Percentiles rank a stretch among this genome's conserved stretches.
These are phyloP conservation scores for Mesembrinibis cayennensis DNA, from an alignment of 2,113 vertebrate genomes.

Conservation along the genomic window DNA sequence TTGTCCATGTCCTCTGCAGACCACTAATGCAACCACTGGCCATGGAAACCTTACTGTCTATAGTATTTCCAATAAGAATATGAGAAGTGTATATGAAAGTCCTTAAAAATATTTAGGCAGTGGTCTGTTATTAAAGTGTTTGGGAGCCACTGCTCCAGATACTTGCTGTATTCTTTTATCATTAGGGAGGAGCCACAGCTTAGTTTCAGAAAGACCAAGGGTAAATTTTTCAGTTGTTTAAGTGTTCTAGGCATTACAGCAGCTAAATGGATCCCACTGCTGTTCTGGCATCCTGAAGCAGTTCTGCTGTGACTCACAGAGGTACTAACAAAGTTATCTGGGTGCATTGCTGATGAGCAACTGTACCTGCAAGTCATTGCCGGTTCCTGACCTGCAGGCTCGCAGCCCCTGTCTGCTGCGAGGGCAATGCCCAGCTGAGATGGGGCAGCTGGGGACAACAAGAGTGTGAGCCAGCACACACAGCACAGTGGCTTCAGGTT, in stretches of 20 bases:
- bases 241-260: background rate
- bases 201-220: background rate
- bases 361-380: background rate
- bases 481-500: background rate
- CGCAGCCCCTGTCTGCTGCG: background rate
- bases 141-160: background rate
- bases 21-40: background rate
- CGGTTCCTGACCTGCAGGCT: background rate
- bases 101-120: background rate
- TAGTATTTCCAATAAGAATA: background rate
- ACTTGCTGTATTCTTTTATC: background rate
- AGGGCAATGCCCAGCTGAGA: background rate
- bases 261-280: background rate
- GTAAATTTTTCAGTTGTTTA: background rate
- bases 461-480: background rate
- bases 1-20: background rate
- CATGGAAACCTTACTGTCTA: background rate
- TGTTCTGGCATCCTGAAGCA: background rate
- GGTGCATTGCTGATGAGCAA: background rate
- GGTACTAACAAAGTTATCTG: background rate
- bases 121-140: background rate
- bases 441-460: background rate
- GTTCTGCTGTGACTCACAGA: slow-evolving; percentile 17
- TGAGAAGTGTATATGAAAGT: background rate
- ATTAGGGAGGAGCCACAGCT: background rate